Evolutionary conservation across 2,797 vertebrate species (phyloP), one percentile per base, ranked within the genome.

Genomic region (Gephyroberyx darwinii): DNA sequence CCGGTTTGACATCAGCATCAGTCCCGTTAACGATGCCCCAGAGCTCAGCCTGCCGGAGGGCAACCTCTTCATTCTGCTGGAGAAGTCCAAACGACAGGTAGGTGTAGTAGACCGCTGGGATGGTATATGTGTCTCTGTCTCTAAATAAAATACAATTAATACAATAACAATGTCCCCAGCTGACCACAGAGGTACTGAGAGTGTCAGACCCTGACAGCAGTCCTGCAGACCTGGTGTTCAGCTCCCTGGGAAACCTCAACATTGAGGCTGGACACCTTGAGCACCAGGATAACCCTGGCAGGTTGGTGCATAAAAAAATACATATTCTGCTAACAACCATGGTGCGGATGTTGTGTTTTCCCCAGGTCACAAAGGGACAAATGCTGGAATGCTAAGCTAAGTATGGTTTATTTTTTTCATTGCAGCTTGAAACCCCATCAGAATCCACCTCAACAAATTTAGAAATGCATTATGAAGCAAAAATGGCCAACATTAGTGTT

Each of bases 21-120:
- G 74, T 39, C 94, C 95, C 14, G 91, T 94, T 55, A 98, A 96
- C 35, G 96, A 98, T 70, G 91, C 94, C 0, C 96, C 95, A 0
- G 92, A 94, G 71, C 93, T 98, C 51, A 92, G 84, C 57, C 92
- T 98, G 56, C 95, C 94, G 0, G 78, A 93, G 69, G 96, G 96
- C 75, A 95, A 94, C 74, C 75, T 96, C 73, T 93, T 98, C 19
- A 84, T 92, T 37, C 16, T 98, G 2, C 61, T 94, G n/a, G 94
- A 96, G 85, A 93, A 94, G 39, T 95, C 95, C 22, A 96, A 92
- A 86, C 94, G 95, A 45, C 75, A 78, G 85, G 92, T 92, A 76
- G 22, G 61, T 43, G 39, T 41, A 9, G 39, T 41, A 8, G 5
- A 35, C 8, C 1, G 33, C 8, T 35, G 33, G 5, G 33, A 8